A percentile compares a stretch with the other conserved stretches of the same genome.
phyloP scores from a whole-genome alignment of 2,113 vertebrate genomes.

The Bagarius yarrelli region DNA sequence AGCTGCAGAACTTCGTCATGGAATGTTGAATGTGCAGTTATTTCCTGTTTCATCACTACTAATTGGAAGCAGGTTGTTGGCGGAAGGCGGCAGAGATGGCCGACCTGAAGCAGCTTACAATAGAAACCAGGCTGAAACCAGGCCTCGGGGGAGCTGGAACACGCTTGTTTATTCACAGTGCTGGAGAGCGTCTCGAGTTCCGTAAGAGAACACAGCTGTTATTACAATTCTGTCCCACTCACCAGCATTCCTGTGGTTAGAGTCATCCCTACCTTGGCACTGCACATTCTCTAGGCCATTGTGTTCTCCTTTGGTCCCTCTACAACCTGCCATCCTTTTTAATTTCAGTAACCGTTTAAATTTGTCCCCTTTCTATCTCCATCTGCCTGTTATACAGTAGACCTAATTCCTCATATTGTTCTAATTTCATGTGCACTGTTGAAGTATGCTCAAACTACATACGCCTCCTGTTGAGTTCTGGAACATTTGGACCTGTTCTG shows the following conservation, averaged over 20 bases:
- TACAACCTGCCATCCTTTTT: conserved; percentile 42
- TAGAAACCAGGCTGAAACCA: conserved; percentile 58
- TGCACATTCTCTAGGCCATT: conserved; percentile 48
- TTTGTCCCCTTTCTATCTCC: conserved; percentile 10
- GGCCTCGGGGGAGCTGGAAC: conserved; percentile 61
- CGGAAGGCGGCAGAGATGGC: conserved; percentile 55
- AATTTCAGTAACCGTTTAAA: conserved; percentile 7
- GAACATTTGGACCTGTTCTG: conserved; percentile 64
- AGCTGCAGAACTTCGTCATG: conserved; percentile 47
- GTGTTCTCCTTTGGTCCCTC: conserved; percentile 29
- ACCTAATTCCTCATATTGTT: conserved; percentile 18
- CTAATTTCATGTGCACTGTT: conserved; percentile 48
- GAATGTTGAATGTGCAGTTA: conserved; percentile 70
- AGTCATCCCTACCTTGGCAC: conserved; percentile 57
- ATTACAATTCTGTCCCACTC: conserved; percentile 64
- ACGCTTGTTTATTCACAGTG: conserved; percentile 72
- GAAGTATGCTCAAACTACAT: conserved; percentile 48
- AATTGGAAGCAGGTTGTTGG: conserved; percentile 74
- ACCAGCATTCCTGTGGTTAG: conserved; percentile 58
- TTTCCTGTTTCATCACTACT: conserved; percentile 76
- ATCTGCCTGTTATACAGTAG: background rate
- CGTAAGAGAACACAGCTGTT: conserved; percentile 74
- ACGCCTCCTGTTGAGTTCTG: conserved; percentile 54
- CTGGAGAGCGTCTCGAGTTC: conserved; percentile 70
- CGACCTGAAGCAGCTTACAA: conserved; percentile 57